These are phyloP conservation scores for Oncorhynchus gorbuscha DNA, from an alignment of 2,113 vertebrate species.

Conservation along the genomic window DNA sequence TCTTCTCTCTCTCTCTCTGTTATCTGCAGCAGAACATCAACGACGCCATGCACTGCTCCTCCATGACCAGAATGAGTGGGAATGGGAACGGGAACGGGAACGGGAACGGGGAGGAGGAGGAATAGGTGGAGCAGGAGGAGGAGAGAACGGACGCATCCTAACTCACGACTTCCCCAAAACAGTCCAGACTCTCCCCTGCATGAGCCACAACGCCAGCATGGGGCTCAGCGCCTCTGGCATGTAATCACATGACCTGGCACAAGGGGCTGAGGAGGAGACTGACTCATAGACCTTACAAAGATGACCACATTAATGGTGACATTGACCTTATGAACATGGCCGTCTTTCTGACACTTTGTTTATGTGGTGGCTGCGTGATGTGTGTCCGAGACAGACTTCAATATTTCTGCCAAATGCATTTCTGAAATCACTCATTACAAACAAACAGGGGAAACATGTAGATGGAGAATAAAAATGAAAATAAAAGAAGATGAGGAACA, in stretches of 20 bases:
- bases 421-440: conserved; percentile 50
- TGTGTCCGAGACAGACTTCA: conserved; percentile 4
- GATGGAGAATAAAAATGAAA: conserved; percentile 33
- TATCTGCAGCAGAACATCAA: conserved; percentile 90
- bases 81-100: conserved; percentile 36
- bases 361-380: too few species aligned
- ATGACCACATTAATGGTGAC: too few species aligned
- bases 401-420: conserved; percentile 83
- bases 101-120: conserved; percentile 67
- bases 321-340: conserved; percentile 51
- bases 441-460: conserved; percentile 40
- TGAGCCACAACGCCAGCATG: conserved; percentile 97
- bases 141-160: conserved; percentile 94
- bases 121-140: conserved; percentile 71
- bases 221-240: conserved; percentile 96
- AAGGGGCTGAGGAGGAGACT: conserved; percentile 61
- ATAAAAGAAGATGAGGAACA: conserved; percentile 32
- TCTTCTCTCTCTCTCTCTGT: background rate
- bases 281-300: conserved; percentile 16
- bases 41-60: conserved; percentile 95
- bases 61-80: conserved; percentile 85
- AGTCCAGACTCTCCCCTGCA: conserved; percentile 96
- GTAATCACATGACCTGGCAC: conserved; percentile 76
- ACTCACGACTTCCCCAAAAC: conserved; percentile 97
- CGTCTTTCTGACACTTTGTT: conserved; percentile 50